Evolutionary conservation across 2,888 invertebrate species (phyloP).

Genomic region (Zele albiditarsus): DNA sequence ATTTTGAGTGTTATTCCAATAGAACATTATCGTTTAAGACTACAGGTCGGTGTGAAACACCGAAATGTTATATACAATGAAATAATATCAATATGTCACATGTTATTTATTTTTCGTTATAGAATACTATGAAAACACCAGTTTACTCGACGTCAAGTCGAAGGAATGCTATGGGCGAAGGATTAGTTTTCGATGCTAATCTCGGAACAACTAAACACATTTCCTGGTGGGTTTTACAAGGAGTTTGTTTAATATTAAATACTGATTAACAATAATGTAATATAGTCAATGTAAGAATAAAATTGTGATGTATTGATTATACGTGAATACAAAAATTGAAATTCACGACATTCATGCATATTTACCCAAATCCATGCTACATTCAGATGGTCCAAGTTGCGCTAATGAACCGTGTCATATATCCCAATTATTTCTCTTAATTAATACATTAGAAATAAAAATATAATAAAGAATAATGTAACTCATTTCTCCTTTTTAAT

Average conservation of each 20-base stretch:
- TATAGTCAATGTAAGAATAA: not conserved
- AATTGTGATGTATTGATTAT: not conserved
- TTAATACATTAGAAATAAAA: no score
- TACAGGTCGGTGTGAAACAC: conserved; percentile 77
- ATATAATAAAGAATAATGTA: no score
- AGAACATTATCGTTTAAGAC: conserved; percentile 86
- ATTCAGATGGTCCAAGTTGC: no score
- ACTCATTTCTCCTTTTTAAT: no score
- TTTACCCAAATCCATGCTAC: no score
- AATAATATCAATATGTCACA: not conserved
- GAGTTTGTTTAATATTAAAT: conserved; percentile 90
- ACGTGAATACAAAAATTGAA: no score
- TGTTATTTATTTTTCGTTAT: conserved; percentile 54
- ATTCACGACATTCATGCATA: no score
- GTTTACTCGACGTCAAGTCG: conserved; percentile 92
- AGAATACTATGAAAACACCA: conserved; percentile 91
- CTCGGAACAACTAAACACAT: conserved; percentile 86
- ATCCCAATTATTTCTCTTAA: no score
- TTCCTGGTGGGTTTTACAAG: conserved; percentile 93
- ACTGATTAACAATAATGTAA: conserved; percentile 76
- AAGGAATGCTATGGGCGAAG: conserved; percentile 93
- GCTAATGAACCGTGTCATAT: no score
- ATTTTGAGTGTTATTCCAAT: conserved; percentile 90
- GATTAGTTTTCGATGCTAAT: conserved; percentile 92
- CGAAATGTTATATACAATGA: not conserved